A percentile compares a stretch with the other conserved stretches of the same genome.
phyloP scores from a whole-genome alignment of 2,888 invertebrate genomes.

The Noctuana brunneofusca region DNA sequence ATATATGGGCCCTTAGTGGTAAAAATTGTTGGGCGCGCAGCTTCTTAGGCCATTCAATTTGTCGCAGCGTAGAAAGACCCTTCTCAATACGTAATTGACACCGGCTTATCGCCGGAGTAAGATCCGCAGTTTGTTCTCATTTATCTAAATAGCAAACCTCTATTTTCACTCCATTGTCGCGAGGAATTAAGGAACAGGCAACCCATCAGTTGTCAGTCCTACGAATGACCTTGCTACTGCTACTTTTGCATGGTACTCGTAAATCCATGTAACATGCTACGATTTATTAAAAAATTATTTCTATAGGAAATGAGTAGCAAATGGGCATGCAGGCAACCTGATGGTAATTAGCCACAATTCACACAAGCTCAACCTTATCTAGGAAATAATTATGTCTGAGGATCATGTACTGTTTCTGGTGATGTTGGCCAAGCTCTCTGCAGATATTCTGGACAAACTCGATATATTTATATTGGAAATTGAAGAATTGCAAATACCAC shows the following conservation, averaged over 20 bases:
- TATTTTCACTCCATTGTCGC: slow-evolving; percentile 40
- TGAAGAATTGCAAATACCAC: slow-evolving; percentile 95
- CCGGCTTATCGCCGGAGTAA: slow-evolving; percentile 74
- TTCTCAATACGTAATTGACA: slow-evolving; percentile 79
- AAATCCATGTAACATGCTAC: no score
- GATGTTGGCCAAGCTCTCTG: slow-evolving; percentile 95
- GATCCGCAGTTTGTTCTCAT: slow-evolving; percentile 72
- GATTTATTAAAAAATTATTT: no score
- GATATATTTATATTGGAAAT: slow-evolving; percentile 97
- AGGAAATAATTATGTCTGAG: no score
- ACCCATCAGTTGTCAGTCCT: no score
- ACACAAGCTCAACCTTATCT: no score
- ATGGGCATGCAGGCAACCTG: no score
- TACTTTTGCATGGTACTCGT: no score
- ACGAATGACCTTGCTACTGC: no score
- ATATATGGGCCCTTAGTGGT: slow-evolving; percentile 54
- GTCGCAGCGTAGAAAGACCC: slow-evolving; percentile 67
- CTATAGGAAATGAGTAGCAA: no score
- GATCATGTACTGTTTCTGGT: slow-evolving; percentile 93
- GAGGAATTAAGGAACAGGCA: slow-evolving; percentile 34
- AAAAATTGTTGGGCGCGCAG: slow-evolving; percentile 71
- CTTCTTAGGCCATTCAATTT: slow-evolving; percentile 72
- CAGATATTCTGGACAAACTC: slow-evolving; percentile 94
- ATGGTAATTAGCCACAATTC: no score
- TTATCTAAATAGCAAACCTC: slow-evolving; percentile 44